Percentiles rank a stretch among this genome's conserved stretches.
Conservation (phyloP, 1,140 invertebrate species). For the Teleogryllus occipitalis region DNA sequence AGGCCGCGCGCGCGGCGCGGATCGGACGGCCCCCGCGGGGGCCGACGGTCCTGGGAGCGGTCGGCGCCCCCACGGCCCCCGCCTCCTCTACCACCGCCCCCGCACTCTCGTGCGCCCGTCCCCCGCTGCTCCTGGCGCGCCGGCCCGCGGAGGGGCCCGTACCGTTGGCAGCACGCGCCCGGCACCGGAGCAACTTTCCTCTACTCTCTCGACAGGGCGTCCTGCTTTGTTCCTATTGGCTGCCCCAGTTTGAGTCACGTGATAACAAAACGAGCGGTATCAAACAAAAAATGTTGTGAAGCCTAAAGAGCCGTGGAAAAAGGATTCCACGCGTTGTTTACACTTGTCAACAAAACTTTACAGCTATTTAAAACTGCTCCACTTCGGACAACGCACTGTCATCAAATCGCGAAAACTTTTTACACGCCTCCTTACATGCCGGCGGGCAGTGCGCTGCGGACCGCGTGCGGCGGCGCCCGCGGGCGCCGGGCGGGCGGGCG, state of each 20-base stretch:
- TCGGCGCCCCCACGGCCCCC: no score
- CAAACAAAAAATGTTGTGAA: slow-evolving; percentile 12
- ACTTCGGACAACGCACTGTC: slow-evolving; percentile 16
- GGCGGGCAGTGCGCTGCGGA: background rate
- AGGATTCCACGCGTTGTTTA: slow-evolving; percentile 22
- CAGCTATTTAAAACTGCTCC: slow-evolving; percentile 23
- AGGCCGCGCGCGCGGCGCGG: no score
- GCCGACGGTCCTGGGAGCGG: no score
- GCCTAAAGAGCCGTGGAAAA: slow-evolving; percentile 20
- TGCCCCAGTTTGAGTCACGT: slow-evolving; percentile 19
- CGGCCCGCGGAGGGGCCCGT: slow-evolving; percentile 24
- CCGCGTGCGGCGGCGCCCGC: background rate
- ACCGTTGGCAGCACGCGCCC: slow-evolving; percentile 14
- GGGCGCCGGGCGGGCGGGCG: no score
- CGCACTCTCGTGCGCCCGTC: no score
- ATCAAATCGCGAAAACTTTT: slow-evolving; percentile 4
- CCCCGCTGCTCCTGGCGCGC: slow-evolving; percentile 10
- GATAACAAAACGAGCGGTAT: slow-evolving; percentile 19
- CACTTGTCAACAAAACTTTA: slow-evolving; percentile 21
- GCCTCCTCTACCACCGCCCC: no score
- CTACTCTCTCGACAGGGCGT: slow-evolving; percentile 17
- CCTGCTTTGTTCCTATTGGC: slow-evolving; percentile 14
- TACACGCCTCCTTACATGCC: background rate
- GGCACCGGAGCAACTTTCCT: slow-evolving; percentile 16
- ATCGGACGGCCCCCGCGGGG: no score